Conservation (phyloP, 1,140 invertebrate species). For the Tetramorium parvispinum region DNA sequence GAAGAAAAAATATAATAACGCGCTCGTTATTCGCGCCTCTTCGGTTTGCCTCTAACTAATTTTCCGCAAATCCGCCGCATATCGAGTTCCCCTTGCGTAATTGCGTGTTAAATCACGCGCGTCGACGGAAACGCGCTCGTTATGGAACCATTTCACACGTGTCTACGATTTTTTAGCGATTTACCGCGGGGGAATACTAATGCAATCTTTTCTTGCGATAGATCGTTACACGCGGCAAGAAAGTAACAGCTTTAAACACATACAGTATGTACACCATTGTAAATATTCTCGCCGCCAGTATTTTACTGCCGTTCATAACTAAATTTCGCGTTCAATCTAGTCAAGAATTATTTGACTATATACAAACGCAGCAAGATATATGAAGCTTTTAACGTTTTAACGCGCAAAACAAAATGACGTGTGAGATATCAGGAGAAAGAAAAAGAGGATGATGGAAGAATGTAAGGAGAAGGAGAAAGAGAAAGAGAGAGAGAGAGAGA, state of each 20-base stretch:
- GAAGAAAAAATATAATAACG: not conserved
- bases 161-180: conserved; percentile 40
- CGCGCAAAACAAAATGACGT: not conserved
- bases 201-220: conserved; percentile 15
- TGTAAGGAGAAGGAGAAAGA: not conserved
- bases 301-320: not conserved
- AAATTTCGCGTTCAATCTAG: not conserved
- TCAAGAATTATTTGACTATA: conserved; percentile 7
- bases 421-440: not conserved
- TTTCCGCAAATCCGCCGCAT: conserved; percentile 5
- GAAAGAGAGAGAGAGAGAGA: not conserved
- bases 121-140: conserved; percentile 42
- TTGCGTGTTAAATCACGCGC: conserved; percentile 42
- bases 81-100: conserved; percentile 19
- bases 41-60: conserved; percentile 27
- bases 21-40: conserved; percentile 4
- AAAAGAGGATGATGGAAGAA: no score
- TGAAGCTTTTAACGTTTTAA: not conserved
- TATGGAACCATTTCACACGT: conserved; percentile 44
- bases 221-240: conserved; percentile 11
- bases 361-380: not conserved
- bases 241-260: conserved; percentile 20
- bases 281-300: not conserved
- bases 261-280: not conserved
- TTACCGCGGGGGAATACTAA: conserved; percentile 24